A percentile compares a stretch with the other conserved stretches of the same genome.
phyloP scores from a whole-genome alignment of 92 coral and sea anemone species.

The Chrysogorgia sp. region DNA sequence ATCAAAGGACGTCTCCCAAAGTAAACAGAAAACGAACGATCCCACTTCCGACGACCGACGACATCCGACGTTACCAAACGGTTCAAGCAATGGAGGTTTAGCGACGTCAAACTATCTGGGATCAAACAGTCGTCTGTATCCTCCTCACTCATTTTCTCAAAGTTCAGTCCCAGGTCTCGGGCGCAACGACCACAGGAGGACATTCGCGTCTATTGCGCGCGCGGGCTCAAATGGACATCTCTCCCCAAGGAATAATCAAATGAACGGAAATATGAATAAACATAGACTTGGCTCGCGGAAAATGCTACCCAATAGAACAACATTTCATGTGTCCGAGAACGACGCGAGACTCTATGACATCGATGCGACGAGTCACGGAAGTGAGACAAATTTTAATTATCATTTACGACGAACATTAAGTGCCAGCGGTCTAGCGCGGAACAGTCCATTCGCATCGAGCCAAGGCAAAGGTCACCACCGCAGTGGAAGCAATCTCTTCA shows the following conservation, averaged over 20 bases:
- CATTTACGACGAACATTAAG: conserved; percentile 80
- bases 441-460: conserved; percentile 40
- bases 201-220: conserved; percentile 75
- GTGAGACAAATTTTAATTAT: conserved; percentile 64
- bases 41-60: conserved; percentile 15
- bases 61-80: conserved; percentile 2
- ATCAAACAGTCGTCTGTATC: conserved; percentile 62
- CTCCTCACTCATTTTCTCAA: conserved; percentile 69
- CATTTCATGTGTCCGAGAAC: conserved; percentile 51
- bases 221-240: conserved; percentile 58
- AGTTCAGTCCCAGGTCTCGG: conserved; percentile 65
- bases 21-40: conserved; percentile 1
- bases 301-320: conserved; percentile 57
- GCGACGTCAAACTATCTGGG: conserved; percentile 35
- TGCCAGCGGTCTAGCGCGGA: conserved; percentile 70
- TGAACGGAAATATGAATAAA: conserved; percentile 54
- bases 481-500: conserved; percentile 63
- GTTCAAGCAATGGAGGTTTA: conserved; percentile 46
- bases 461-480: conserved; percentile 23
- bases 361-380: conserved; percentile 58
- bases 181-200: conserved; percentile 78
- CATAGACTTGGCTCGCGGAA: conserved; percentile 80
- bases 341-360: conserved; percentile 72
- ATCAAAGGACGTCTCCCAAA: conserved; percentile 5
- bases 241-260: conserved; percentile 56